Percentiles rank a stretch among this genome's conserved stretches.
phyloP scores from a whole-genome alignment of 2,113 vertebrate species.

The Chionomys nivalis region DNA sequence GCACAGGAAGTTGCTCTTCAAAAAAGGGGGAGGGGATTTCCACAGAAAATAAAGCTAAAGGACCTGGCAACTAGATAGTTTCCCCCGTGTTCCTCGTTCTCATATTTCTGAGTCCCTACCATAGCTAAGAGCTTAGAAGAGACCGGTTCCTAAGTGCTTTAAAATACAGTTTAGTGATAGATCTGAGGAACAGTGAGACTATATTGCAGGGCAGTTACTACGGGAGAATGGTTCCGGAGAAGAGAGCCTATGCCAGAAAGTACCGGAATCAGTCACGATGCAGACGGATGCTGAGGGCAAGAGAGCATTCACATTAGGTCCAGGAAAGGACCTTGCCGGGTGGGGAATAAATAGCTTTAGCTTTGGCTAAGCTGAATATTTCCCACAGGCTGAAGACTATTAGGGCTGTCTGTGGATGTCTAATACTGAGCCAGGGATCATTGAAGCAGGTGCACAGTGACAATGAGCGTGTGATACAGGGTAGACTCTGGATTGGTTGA shows the following conservation, averaged over 20 bases:
- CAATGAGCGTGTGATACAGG: neutral
- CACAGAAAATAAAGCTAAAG: neutral
- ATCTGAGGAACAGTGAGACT: neutral
- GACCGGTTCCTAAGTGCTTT: neutral
- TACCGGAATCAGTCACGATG: neutral
- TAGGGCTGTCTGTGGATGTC: neutral
- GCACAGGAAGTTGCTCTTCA: neutral
- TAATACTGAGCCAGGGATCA: neutral
- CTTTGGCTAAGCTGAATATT: neutral
- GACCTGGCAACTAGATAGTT: neutral
- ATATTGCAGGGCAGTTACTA: neutral
- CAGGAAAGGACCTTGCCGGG: neutral
- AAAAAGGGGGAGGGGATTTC: neutral
- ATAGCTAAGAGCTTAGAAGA: neutral
- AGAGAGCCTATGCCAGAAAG: neutral
- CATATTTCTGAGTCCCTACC: neutral
- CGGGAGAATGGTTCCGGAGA: neutral
- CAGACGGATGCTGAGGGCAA: neutral
- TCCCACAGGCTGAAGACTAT: neutral
- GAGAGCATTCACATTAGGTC: neutral
- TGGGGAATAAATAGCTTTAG: neutral
- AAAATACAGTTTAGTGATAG: neutral
- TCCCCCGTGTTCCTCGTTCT: neutral
- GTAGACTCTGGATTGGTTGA: neutral
- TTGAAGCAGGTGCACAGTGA: no score